Conservation (phyloP, 2,888 invertebrate species). For the Drosophila nigricruria region DNA sequence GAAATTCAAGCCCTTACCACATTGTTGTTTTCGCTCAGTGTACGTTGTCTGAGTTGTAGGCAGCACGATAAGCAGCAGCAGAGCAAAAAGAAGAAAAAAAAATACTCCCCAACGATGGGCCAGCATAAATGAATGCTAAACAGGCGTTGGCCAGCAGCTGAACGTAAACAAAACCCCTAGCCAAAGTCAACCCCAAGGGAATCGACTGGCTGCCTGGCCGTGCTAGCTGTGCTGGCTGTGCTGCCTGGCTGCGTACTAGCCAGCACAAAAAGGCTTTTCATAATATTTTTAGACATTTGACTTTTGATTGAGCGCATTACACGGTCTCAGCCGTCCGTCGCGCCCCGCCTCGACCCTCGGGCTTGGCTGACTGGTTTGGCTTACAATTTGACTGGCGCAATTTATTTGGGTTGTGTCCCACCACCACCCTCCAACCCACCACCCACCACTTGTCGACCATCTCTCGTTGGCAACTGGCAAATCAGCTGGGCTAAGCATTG, state of each 20-base stretch:
- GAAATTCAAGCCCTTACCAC: no score
- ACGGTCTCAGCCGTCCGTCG: constrained; percentile 36
- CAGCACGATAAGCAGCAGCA: constrained; percentile 63
- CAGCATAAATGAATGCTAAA: constrained; percentile 79
- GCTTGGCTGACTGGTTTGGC: constrained; percentile 35
- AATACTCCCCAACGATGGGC: constrained; percentile 16
- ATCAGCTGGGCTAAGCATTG: constrained; percentile 45
- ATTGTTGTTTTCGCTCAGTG: constrained; percentile 5
- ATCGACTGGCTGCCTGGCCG: constrained; percentile 14
- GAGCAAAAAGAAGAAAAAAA: not conserved
- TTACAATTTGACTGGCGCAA: constrained; percentile 76
- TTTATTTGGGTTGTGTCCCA: constrained; percentile 58
- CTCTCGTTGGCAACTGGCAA: constrained; percentile 39
- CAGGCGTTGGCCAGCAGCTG: constrained; percentile 54
- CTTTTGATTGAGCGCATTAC: constrained; percentile 81
- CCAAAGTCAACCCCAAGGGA: constrained; percentile 44
- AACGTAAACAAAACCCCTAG: constrained; percentile 25
- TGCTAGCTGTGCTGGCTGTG: constrained; percentile 6
- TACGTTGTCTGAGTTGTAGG: constrained; percentile 14
- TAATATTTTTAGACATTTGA: constrained; percentile 81
- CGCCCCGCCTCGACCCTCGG: not conserved
- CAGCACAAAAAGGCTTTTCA: constrained; percentile 74
- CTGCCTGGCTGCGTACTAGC: constrained; percentile 18
- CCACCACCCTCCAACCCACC: not conserved
- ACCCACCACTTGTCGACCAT: constrained; percentile 2